These are phyloP conservation scores for Martes martes DNA, from an alignment of 2,113 vertebrate species.

Conservation along the genomic window DNA sequence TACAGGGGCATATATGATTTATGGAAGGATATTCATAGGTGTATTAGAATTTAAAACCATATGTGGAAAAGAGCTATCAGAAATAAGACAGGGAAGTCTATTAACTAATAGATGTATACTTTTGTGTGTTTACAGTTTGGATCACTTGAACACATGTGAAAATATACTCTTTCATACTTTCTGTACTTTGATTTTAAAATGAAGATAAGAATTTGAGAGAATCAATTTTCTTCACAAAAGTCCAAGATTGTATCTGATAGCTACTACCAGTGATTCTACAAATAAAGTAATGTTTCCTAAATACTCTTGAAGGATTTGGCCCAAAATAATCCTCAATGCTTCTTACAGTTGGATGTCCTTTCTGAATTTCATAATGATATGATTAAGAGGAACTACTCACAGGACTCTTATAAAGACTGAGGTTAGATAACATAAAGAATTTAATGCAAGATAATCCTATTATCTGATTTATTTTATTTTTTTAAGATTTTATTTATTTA, in stretches of 20 bases:
- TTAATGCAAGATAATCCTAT: background rate
- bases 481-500: too few species aligned
- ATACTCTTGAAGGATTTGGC: background rate
- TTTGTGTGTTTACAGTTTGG: background rate
- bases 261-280: background rate
- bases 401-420: background rate
- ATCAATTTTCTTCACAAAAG: background rate
- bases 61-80: background rate
- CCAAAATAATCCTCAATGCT: background rate
- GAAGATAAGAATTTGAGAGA: background rate
- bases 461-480: too few species aligned
- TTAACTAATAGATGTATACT: too few species aligned
- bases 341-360: background rate
- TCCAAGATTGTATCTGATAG: background rate
- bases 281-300: background rate
- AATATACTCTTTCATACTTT: background rate
- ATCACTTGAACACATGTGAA: background rate
- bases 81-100: background rate
- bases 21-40: background rate
- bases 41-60: background rate
- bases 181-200: background rate
- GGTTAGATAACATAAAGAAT: background rate
- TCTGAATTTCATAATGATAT: background rate
- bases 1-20: background rate
- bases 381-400: background rate